Evolutionary conservation across 2,797 vertebrate genomes (phyloP).

Genomic region (Microctenopoma steveboyesi): DNA sequence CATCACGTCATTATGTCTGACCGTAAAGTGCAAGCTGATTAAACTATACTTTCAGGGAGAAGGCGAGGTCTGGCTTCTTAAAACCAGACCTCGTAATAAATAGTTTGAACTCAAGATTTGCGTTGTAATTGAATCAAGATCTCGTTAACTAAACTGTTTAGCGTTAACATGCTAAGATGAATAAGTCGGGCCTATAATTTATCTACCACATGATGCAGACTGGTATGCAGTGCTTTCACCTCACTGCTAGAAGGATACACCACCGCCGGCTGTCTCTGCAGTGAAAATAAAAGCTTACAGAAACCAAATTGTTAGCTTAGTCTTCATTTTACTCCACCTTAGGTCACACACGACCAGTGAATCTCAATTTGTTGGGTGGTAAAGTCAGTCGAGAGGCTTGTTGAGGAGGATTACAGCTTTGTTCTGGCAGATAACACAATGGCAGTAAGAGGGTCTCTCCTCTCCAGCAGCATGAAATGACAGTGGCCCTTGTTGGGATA

Average conservation of each 20-base stretch:
- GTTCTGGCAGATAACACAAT: slow-evolving; percentile 61
- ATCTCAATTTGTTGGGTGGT: slow-evolving; percentile 49
- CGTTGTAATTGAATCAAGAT: slow-evolving; percentile 53
- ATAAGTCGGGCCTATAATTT: slow-evolving; percentile 39
- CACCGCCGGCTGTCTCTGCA: no score
- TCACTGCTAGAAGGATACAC: no score
- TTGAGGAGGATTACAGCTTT: slow-evolving; percentile 70
- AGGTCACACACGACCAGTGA: slow-evolving; percentile 58
- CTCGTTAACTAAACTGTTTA: slow-evolving; percentile 42
- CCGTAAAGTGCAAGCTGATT: slow-evolving; percentile 47
- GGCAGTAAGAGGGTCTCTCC: slow-evolving; percentile 42
- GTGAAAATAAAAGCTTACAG: slow-evolving; percentile 24
- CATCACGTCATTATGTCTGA: slow-evolving; percentile 62
- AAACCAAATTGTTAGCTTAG: slow-evolving; percentile 30
- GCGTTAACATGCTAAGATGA: slow-evolving; percentile 28
- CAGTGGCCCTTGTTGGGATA: slow-evolving; percentile 44
- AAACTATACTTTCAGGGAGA: slow-evolving; percentile 24
- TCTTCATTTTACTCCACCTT: slow-evolving; percentile 31
- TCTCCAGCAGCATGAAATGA: slow-evolving; percentile 63
- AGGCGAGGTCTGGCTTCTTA: slow-evolving; percentile 1
- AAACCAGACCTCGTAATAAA: slow-evolving; percentile 21
- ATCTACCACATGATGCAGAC: slow-evolving; percentile 37
- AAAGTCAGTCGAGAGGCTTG: slow-evolving; percentile 30
- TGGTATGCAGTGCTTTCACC: no score
- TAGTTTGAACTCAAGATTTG: slow-evolving; percentile 20